Evolutionary conservation across 2,113 vertebrate species (phyloP).

Genomic region (Perognathus longimembris): DNA sequence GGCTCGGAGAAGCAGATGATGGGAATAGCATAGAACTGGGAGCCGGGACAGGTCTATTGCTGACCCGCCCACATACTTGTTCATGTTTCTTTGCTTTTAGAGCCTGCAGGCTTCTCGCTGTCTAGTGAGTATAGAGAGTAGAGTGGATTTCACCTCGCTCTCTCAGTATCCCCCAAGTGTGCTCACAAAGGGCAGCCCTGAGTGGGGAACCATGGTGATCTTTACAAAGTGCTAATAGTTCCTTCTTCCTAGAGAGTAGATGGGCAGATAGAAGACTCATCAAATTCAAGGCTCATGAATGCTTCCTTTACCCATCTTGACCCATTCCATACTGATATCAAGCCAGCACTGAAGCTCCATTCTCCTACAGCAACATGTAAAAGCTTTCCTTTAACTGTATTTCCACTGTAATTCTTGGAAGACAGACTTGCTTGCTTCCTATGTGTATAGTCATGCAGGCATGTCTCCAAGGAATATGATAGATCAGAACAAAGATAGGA

Average conservation of each 20-base stretch:
- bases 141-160: background rate
- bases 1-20: background rate
- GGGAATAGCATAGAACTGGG: background rate
- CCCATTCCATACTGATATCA: background rate
- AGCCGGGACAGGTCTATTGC: background rate
- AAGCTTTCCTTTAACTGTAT: background rate
- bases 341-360: background rate
- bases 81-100: background rate
- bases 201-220: background rate
- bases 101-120: background rate
- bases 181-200: background rate
- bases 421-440: background rate
- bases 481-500: constrained; percentile 1
- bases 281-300: background rate
- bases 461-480: constrained; percentile 1
- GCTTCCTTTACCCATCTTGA: background rate
- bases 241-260: constrained; percentile 8
- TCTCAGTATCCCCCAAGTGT: background rate
- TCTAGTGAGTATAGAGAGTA: background rate
- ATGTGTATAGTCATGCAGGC: background rate
- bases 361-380: background rate
- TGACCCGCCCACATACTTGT: background rate
- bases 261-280: background rate
- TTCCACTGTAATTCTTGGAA: background rate
- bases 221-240: constrained; percentile 10